Percentiles rank a stretch among this genome's conserved stretches.
Evolutionary conservation across 2,888 invertebrate genomes (phyloP).

Genomic region (Heliothis peltigera): DNA sequence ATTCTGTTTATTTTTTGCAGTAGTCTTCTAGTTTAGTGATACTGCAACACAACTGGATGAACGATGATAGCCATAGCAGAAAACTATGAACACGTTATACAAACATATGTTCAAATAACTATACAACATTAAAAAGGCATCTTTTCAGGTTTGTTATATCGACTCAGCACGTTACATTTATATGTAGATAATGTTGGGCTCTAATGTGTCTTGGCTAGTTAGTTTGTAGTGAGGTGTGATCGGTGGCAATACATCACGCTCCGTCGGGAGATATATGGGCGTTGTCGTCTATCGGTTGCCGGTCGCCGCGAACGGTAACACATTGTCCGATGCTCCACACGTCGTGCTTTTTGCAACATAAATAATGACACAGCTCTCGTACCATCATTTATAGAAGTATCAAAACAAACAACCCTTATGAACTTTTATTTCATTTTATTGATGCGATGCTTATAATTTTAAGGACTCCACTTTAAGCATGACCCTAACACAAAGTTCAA

Average conservation of each 20-base stretch:
- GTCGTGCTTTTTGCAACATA: conserved; percentile 61
- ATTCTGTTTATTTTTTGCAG: neutral
- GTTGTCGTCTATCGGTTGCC: conserved; percentile 75
- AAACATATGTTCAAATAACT: neutral
- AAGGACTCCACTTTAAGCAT: neutral
- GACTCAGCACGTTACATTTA: conserved; percentile 53
- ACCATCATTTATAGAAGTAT: conserved; percentile 40
- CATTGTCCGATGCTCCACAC: conserved; percentile 58
- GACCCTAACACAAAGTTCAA: conserved; percentile 13
- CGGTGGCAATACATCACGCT: conserved; percentile 77
- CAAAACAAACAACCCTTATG: conserved; percentile 17
- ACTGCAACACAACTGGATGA: conserved; percentile 36
- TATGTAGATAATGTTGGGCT: conserved; percentile 61
- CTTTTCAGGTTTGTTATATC: conserved; percentile 19
- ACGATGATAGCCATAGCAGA: conserved; percentile 38
- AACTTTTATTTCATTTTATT: neutral
- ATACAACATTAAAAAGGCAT: neutral
- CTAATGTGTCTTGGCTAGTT: conserved; percentile 65
- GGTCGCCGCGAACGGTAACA: conserved; percentile 69
- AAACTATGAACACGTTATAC: conserved; percentile 24
- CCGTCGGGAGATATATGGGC: conserved; percentile 78
- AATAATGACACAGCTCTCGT: conserved; percentile 59
- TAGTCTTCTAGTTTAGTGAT: conserved; percentile 47
- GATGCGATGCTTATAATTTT: neutral
- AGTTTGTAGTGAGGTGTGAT: conserved; percentile 76